Percentiles rank a stretch among this genome's conserved stretches.
phyloP scores from a whole-genome alignment of 2,888 invertebrate species.

The Galerucella calmariensis region DNA sequence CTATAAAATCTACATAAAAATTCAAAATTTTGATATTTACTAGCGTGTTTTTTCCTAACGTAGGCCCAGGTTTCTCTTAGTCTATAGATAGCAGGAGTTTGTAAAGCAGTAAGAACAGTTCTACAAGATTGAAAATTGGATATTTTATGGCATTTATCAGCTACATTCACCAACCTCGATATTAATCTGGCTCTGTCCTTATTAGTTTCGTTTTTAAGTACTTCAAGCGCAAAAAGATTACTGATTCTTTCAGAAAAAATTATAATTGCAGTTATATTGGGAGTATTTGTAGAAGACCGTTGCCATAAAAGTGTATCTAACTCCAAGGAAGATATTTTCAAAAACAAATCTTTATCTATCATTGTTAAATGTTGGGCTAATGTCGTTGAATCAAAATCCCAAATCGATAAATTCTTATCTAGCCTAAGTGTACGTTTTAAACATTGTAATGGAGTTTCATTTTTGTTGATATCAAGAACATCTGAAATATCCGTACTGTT shows the following conservation, averaged over 20 bases:
- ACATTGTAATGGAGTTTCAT: conserved; percentile 58
- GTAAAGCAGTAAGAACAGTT: conserved; percentile 67
- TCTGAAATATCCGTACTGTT: conserved; percentile 38
- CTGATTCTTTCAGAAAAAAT: conserved; percentile 68
- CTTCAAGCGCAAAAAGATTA: conserved; percentile 66
- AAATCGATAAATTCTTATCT: conserved; percentile 64
- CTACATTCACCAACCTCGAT: conserved; percentile 68
- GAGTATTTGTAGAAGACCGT: conserved; percentile 65
- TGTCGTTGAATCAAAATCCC: conserved; percentile 69
- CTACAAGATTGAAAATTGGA: conserved; percentile 69
- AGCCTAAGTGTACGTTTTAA: conserved; percentile 62
- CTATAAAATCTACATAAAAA: conserved; percentile 65
- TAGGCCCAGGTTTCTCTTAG: conserved; percentile 67
- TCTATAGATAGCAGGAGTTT: conserved; percentile 68
- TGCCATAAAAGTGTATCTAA: conserved; percentile 64
- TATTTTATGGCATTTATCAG: conserved; percentile 67
- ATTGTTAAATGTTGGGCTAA: conserved; percentile 68
- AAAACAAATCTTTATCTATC: conserved; percentile 68
- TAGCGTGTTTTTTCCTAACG: conserved; percentile 66
- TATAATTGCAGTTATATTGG: conserved; percentile 67
- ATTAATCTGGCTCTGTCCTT: conserved; percentile 67
- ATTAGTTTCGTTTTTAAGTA: conserved; percentile 62
- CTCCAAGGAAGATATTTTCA: conserved; percentile 65
- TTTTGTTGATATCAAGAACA: conserved; percentile 36
- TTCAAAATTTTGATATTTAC: conserved; percentile 67